Conservation (phyloP, 2,113 vertebrate species). For the Dermatemys mawii region DNA sequence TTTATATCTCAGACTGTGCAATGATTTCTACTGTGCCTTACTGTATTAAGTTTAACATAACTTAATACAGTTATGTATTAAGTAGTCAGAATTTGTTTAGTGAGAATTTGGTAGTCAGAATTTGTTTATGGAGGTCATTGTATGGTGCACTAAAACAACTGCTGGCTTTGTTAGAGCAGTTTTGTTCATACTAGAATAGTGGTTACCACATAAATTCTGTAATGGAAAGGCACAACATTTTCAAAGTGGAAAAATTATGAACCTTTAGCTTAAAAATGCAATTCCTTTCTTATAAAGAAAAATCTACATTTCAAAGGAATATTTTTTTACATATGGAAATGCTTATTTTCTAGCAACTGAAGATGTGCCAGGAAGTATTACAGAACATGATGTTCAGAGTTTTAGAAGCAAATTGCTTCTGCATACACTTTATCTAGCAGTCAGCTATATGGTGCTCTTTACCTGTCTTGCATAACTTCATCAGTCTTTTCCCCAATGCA, state of each 20-base stretch:
- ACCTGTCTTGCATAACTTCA: conserved; percentile 59
- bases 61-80: too few species aligned
- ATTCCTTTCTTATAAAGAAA: conserved; percentile 54
- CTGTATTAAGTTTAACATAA: not conserved
- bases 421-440: conserved; percentile 36
- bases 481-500: conserved; percentile 48
- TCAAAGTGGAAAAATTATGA: conserved; percentile 60
- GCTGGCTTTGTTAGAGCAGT: conserved; percentile 18
- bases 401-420: conserved; percentile 74
- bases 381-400: conserved; percentile 56
- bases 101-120: conserved; percentile 28
- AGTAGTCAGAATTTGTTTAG: conserved; percentile 45
- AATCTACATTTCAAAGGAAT: conserved; percentile 72
- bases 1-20: not conserved
- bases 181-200: conserved; percentile 42
- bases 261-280: conserved; percentile 46
- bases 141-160: conserved; percentile 5
- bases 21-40: not conserved
- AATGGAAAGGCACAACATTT: conserved; percentile 51
- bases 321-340: conserved; percentile 70
- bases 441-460: conserved; percentile 60
- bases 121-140: conserved; percentile 43
- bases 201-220: conserved; percentile 47
- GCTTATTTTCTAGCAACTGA: conserved; percentile 66
- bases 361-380: conserved; percentile 65